Evolutionary conservation across 2,797 vertebrate species (phyloP), one percentile per base, ranked within the genome.

Genomic region (Sebastes hopkinsi): DNA sequence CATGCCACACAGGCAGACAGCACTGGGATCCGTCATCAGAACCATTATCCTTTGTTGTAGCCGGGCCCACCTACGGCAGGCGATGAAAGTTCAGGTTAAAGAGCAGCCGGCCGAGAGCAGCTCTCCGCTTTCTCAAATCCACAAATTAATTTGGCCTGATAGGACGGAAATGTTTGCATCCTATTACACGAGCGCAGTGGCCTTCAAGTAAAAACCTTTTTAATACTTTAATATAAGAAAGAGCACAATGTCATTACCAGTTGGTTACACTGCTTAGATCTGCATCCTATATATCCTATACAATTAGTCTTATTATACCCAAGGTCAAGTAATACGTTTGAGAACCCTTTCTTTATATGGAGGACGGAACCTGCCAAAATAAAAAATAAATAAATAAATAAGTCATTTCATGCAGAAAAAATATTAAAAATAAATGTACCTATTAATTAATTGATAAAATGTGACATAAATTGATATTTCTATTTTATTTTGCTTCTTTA

Each of bases 31-130:
- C 84, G 61, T 97, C 96, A 94, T 77, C 96, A 93, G 89, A 84
- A 91, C 94, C 95, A 96, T 97, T 97, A 97, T 95, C 95, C 94
- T 96, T 95, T 95, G 94, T 94, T 92, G 88, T 88, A 95, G 92
- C 89, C 93, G 92, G 95, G 96, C 92, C 93, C 90, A 88, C 91
- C 95, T 95, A 90, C 93, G 89, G 90, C 87, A 95, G 93, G 95
- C 93, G 97, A 95, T 97, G 96, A 97, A 96, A 97, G 92, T 92
- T 85, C 16, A 87, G 95, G 95, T 96, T 95, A 95, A 97, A 97
- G 96, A 95, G 95, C 94, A 95, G 91, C 87, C 77, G 78, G 30
- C 92, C 89, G 80, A 91, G 93, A 92, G 83, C 84, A 90, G 85
- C 87, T 89, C 88, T 91, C 90, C 60, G 55, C 92, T 95, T 93